Conservation (phyloP, 2,888 invertebrate species). For the Mesorhabditis sp. region DNA sequence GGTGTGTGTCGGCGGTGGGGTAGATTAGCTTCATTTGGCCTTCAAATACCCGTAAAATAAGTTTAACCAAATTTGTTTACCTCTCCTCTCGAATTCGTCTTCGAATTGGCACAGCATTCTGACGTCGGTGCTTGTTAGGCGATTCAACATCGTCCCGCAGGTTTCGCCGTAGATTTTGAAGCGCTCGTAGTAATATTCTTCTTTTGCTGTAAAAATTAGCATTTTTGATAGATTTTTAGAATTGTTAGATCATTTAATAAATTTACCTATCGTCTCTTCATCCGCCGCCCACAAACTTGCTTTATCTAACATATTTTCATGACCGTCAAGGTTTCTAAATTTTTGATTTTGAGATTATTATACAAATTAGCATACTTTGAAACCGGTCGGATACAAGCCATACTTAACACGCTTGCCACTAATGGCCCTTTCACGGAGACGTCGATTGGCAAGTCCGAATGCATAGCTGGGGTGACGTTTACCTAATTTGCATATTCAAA, state of each 20-base stretch:
- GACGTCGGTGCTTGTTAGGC: background rate
- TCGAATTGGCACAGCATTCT: background rate
- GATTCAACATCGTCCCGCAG: background rate
- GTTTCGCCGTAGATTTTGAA: background rate
- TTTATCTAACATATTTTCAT: background rate
- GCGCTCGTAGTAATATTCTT: background rate
- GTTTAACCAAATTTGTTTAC: background rate
- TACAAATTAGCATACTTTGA: background rate
- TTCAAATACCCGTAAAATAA: background rate
- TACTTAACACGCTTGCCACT: constrained; percentile 3
- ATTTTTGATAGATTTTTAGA: too few relatives aligned
- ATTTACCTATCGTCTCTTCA: background rate
- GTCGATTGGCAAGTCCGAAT: background rate
- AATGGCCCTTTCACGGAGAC: background rate
- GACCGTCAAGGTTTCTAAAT: background rate
- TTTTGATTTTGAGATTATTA: background rate
- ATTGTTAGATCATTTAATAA: background rate
- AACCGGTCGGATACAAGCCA: background rate
- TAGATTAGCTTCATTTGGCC: background rate
- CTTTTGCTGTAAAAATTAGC: background rate
- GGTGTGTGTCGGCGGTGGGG: background rate
- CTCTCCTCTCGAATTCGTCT: background rate
- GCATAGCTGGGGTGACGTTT: background rate
- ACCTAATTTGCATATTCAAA: background rate
- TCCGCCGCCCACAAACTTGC: background rate